Conservation (phyloP, 2,113 vertebrate species). For the Tylochromis polylepis region DNA sequence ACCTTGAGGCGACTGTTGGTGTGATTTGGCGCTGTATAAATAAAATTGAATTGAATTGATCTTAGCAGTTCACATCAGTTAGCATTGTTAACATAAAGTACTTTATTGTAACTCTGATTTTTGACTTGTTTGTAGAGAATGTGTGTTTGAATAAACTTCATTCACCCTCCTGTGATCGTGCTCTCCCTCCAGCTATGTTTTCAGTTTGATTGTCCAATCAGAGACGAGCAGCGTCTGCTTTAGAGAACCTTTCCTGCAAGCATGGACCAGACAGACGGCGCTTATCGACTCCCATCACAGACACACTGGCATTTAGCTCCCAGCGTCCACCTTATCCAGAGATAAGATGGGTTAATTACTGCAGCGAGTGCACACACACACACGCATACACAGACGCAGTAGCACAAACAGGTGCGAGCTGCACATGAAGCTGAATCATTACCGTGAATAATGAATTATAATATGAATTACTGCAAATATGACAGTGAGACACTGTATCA, state of each 20-base stretch:
- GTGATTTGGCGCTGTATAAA: too few species aligned
- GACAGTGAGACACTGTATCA: background rate
- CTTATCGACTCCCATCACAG: constrained; percentile 3
- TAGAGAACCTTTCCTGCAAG: background rate
- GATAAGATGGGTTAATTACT: constrained; percentile 31
- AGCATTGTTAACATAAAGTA: background rate
- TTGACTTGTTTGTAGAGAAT: background rate
- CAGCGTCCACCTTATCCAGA: background rate
- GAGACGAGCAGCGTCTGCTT: background rate
- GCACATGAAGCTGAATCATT: background rate
- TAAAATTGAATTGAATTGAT: background rate
- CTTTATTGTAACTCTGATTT: background rate
- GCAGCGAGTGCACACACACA: background rate
- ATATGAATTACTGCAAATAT: background rate
- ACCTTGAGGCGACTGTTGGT: too few species aligned
- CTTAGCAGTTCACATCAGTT: background rate
- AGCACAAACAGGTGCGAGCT: too few species aligned
- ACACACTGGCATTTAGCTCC: constrained; percentile 25
- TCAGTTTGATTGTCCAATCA: background rate
- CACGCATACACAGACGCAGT: background rate
- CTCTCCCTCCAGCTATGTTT: background rate
- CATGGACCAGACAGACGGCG: background rate
- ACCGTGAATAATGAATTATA: background rate
- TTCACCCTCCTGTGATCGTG: background rate
- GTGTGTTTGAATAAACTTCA: background rate